A percentile compares a stretch with the other conserved stretches of the same genome.
phyloP scores from a whole-genome alignment of 1,140 invertebrate species.

The Geopemphigus sp. region DNA sequence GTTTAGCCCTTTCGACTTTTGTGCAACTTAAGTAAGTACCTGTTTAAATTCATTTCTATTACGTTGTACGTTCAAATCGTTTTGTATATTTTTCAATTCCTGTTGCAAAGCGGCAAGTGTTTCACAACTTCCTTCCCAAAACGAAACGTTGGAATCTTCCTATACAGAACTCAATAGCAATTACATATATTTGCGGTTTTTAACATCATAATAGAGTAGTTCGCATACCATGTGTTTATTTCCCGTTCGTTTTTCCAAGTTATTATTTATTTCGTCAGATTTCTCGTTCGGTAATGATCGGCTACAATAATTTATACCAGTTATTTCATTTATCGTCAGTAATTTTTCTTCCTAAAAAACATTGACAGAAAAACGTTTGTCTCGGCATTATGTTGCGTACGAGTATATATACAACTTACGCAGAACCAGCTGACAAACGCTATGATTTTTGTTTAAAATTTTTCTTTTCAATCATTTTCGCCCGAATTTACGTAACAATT shows the following conservation, averaged over 20 bases:
- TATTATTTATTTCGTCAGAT: neutral
- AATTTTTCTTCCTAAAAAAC: constrained; percentile 33
- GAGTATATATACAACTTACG: neutral
- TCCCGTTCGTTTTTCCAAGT: neutral
- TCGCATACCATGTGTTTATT: neutral
- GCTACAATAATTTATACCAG: neutral
- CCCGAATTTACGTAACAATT: no score
- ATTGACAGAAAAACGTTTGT: neutral
- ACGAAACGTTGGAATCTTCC: neutral
- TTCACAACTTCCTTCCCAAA: neutral
- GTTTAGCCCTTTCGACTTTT: no score
- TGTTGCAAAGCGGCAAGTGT: neutral
- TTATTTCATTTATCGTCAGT: neutral
- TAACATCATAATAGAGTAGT: neutral
- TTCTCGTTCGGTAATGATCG: neutral
- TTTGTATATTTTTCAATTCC: neutral
- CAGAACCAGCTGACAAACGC: no score
- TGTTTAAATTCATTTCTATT: neutral
- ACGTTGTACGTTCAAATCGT: neutral
- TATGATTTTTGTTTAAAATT: no score
- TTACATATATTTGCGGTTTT: neutral
- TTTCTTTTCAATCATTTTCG: no score
- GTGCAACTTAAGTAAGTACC: no score
- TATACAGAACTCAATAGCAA: neutral
- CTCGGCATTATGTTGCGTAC: neutral